These are phyloP conservation scores for Hypomesus transpacificus DNA, from an alignment of 2,113 vertebrate species.

Conservation along the genomic window DNA sequence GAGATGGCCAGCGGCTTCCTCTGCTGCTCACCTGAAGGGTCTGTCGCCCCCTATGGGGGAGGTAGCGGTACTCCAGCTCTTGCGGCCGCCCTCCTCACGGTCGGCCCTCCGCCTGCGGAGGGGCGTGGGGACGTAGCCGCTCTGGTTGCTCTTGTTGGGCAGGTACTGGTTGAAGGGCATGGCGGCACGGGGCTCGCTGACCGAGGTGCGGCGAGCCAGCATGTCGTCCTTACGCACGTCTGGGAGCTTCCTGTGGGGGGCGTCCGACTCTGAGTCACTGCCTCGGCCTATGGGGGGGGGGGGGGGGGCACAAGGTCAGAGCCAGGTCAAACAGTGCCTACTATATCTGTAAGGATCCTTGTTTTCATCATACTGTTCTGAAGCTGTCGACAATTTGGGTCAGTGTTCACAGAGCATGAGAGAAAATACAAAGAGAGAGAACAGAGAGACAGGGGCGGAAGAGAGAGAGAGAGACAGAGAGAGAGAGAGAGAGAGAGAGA, in stretches of 20 bases:
- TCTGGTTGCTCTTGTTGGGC: conserved; percentile 95
- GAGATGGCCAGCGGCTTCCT: neutral
- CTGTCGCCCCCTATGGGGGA: conserved; percentile 86
- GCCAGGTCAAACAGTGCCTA: too few species aligned
- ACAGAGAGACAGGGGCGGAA: neutral
- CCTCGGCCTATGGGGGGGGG: conserved; percentile 78
- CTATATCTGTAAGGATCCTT: too few species aligned
- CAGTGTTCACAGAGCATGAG: neutral
- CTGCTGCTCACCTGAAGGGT: conserved; percentile 82
- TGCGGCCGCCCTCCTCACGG: conserved; percentile 79
- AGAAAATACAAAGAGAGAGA: neutral
- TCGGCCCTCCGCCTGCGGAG: conserved; percentile 82
- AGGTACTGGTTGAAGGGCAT: conserved; percentile 99
- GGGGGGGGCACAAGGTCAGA: neutral
- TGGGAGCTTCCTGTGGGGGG: conserved; percentile 85
- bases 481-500: neutral
- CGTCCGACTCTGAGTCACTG: conserved; percentile 92
- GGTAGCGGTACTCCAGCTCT: conserved; percentile 90
- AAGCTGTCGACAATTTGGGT: too few species aligned
- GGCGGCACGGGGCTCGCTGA: conserved; percentile 83
- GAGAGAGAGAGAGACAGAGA: neutral
- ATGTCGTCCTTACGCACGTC: conserved; percentile 96
- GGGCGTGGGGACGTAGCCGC: conserved; percentile 80
- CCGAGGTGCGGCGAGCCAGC: conserved; percentile 86
- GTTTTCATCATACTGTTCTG: too few species aligned